Base-by-base conservation (phyloP, 2,888 invertebrate species). In the Mesodorylaimus sp. region DNA sequence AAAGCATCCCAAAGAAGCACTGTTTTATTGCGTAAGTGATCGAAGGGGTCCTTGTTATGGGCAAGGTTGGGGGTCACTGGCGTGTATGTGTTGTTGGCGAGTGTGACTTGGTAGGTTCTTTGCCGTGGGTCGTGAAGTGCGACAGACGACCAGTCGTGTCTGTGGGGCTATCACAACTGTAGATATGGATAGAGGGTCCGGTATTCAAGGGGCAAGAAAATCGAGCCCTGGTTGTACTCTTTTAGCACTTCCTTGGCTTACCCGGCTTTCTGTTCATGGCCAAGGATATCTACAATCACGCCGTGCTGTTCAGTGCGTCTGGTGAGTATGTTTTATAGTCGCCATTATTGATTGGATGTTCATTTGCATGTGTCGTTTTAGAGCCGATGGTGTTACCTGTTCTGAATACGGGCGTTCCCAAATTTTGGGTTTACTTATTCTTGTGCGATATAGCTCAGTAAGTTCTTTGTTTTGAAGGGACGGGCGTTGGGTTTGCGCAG, bases 371-470 rank as follows among this genome's bases (percentile, higher is more conserved):
- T 50, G 47, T 7, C 52, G 48, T 58, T 49, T 54, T 61, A 56
- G 67, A 79, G 3, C 78, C 80, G 3, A 48, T 21, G 13, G 10
- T 39, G n/a, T n/a, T n/a, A n/a, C n/a, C n/a, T n/a, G n/a, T n/a
- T n/a, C n/a, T n/a, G n/a, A n/a, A n/a, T n/a, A n/a, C n/a, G 13
- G 21, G 13, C 21, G 41, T 87, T 29, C 91, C 93, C 0, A 73
- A 77, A 56, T 76, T 84, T 64, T 78, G 86, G 65, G 59, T 81
- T 3, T 85, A 79, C 70, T 72, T 93, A 44, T 66, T 81, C 36
- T 77, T 81, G 26, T 89, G 89, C 67, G 79, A 84, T 3, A 58
- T 85, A 2, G 86, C 89, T 1, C 91, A 93, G 76, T 93, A 79
- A 74, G 74, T 74, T 72, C 73, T n/a, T n/a, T n/a, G n/a, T n/a